Evolutionary conservation across 2,888 invertebrate species (phyloP).

Genomic region (Campopleginae sp.): DNA sequence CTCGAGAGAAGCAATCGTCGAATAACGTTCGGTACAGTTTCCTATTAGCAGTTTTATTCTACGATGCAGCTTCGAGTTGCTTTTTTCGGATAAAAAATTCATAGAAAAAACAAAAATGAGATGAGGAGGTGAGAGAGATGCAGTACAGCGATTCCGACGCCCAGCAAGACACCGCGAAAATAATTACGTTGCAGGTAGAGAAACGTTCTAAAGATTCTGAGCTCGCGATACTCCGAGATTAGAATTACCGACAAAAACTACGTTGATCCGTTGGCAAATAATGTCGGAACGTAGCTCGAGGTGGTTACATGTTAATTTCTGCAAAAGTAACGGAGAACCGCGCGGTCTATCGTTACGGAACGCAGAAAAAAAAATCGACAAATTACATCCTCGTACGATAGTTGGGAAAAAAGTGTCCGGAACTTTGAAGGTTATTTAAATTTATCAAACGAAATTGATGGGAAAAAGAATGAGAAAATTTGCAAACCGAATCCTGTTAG

Average conservation of each 20-base stretch:
- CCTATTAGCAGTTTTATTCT: neutral
- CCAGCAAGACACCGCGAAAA: slow-evolving; percentile 20
- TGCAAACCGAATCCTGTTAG: neutral
- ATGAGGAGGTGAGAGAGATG: neutral
- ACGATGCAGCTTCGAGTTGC: neutral
- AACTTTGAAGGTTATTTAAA: neutral
- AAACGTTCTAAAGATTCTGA: slow-evolving; percentile 23
- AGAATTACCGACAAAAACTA: slow-evolving; percentile 45
- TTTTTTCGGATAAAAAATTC: slow-evolving; percentile 12
- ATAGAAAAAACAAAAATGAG: neutral
- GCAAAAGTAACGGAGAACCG: slow-evolving; percentile 43
- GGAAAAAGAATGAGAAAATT: neutral
- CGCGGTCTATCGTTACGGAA: slow-evolving; percentile 4
- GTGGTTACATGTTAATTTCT: slow-evolving; percentile 48
- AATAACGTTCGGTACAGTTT: slow-evolving; percentile 38
- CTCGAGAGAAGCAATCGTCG: slow-evolving; percentile 35
- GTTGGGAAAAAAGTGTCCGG: neutral
- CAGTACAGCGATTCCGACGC: slow-evolving; percentile 16
- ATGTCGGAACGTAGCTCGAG: neutral
- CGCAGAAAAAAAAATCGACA: neutral
- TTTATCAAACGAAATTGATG: neutral
- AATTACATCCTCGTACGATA: slow-evolving; percentile 8
- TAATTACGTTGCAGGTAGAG: slow-evolving; percentile 42
- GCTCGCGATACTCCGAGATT: slow-evolving; percentile 30
- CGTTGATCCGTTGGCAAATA: slow-evolving; percentile 23